Evolutionary conservation across 2,113 vertebrate genomes (phyloP), one percentile per base, ranked within the genome.

Genomic region (Corythornis cristatus): DNA sequence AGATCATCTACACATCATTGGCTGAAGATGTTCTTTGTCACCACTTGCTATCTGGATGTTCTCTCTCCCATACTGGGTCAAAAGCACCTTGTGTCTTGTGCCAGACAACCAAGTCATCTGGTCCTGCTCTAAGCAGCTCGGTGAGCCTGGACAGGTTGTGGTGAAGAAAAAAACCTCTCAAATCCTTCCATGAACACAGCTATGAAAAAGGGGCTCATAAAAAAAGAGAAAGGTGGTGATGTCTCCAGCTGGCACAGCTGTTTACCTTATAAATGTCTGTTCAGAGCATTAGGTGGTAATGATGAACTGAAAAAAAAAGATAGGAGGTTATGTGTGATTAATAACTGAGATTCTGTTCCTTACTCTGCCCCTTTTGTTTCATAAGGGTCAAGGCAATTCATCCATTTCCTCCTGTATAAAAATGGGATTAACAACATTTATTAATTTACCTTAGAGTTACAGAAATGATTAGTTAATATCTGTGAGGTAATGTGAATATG

Each of bases 401-500:
- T 93, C 37, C 48, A 67, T 77, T 91, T 93, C n/a, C 56, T 67
- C 56, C n/a, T 60, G 43, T 33, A 83, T 28, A 90, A 80, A 93
- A 89, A 50, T 28, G 72, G 68, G 53, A 88, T 71, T 86, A 94
- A 90, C 43, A 94, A 80, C 83, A 72, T 78, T 83, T 96, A 90
- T 88, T 93, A 93, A 93, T 94, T 96, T 95, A 91, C 56, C 40
- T 94, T 96, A 83, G 78, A 95, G 79, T 88, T 95, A 91, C 6
- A 3, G 51, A 88, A 94, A 86, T 86, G 68, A 93, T 95, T 95
- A 88, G 72, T 91, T 95, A 94, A 56, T 91, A 95, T 64, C 75
- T 51, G 19, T 86, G 56, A 67, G 56, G 71, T 74, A 91, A 86
- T 88, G 51, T 83, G 79, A 89, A 46, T 91, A 83, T 91, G 85